Evolutionary conservation across 2,113 vertebrate species (phyloP).

Genomic region (Felis chaus): DNA sequence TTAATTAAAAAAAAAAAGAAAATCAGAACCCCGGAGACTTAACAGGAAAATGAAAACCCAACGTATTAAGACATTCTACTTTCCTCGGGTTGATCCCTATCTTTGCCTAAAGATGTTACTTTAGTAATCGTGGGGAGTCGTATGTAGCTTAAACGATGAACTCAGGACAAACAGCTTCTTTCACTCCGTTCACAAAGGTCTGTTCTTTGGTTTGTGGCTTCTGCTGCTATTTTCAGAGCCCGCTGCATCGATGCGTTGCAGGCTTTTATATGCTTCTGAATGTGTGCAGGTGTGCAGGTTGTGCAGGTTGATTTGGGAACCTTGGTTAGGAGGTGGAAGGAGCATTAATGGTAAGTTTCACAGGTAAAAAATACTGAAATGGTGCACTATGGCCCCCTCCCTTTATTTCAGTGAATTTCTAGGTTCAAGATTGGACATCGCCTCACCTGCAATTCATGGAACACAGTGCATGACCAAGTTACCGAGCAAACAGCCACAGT

Average conservation of each 20-base stretch:
- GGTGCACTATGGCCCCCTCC: rapidly evolving
- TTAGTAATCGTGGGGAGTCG: background rate
- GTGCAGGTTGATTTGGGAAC: background rate
- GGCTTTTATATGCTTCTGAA: background rate
- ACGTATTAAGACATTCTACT: background rate
- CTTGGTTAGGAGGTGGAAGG: background rate
- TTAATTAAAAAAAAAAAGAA: background rate
- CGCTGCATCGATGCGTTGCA: background rate
- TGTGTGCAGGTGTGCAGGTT: background rate
- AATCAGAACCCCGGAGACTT: slow-evolving; percentile 13
- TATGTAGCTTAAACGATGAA: slow-evolving; percentile 42
- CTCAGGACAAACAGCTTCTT: slow-evolving; percentile 50
- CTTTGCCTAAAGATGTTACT: background rate
- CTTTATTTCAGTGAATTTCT: background rate
- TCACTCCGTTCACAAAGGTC: slow-evolving; percentile 59
- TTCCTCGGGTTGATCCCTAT: background rate
- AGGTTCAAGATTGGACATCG: background rate
- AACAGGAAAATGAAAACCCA: background rate
- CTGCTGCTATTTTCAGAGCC: slow-evolving; percentile 56
- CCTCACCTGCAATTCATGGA: background rate
- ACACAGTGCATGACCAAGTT: background rate
- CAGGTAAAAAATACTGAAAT: background rate
- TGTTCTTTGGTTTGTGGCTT: slow-evolving; percentile 46
- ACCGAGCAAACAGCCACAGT: background rate
- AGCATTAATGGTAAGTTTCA: background rate